A percentile compares a stretch with the other conserved stretches of the same genome.
Evolutionary conservation across 2,888 invertebrate species (phyloP).

Genomic region (Melanargia galathea): DNA sequence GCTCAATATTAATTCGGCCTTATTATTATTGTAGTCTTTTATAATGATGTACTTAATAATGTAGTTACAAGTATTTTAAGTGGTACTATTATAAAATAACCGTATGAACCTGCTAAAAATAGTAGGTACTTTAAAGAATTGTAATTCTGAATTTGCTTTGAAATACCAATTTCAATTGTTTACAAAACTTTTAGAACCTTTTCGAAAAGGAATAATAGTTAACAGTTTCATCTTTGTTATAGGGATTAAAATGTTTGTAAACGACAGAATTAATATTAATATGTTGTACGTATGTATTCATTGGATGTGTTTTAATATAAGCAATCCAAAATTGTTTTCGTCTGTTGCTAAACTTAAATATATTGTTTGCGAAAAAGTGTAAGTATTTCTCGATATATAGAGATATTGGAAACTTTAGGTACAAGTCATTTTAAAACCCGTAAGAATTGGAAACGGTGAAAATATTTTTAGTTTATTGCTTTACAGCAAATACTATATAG

Average conservation of each 20-base stretch:
- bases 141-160: background rate
- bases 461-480: too few relatives aligned
- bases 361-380: background rate
- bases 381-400: too few relatives aligned
- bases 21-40: background rate
- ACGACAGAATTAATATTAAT: background rate
- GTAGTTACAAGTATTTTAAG: background rate
- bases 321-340: background rate
- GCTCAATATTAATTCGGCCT: conserved; percentile 7
- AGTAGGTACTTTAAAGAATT: background rate
- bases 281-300: background rate
- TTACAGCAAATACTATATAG: too few relatives aligned
- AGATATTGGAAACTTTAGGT: background rate
- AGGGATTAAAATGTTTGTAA: background rate
- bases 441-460: too few relatives aligned
- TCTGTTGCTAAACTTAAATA: background rate
- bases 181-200: background rate
- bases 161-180: background rate
- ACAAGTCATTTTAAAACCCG: background rate
- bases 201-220: background rate
- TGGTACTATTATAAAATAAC: background rate
- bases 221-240: background rate
- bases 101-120: background rate
- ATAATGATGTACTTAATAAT: background rate
- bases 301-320: background rate